A percentile compares a stretch with the other conserved stretches of the same genome.
Conservation (phyloP, 2,797 vertebrate genomes). For the Leptodactylus fallax region DNA sequence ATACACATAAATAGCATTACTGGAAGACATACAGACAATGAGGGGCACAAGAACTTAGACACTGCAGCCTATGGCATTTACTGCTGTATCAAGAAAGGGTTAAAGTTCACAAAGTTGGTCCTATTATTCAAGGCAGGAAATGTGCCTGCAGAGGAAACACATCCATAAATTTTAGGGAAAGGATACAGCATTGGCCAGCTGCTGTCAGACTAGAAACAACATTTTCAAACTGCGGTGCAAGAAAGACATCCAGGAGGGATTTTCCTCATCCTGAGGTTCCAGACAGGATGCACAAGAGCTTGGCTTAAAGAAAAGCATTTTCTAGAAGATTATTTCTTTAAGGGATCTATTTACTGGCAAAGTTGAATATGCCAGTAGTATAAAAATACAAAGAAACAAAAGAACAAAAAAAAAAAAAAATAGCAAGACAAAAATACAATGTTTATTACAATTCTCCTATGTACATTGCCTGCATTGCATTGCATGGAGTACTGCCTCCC, state of each 20-base stretch:
- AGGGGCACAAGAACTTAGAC: neutral
- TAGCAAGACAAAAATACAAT: too few species aligned
- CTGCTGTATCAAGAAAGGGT: slow-evolving; percentile 23
- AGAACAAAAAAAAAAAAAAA: too few species aligned
- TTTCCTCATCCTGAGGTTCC: slow-evolving; percentile 50
- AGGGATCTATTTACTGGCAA: neutral
- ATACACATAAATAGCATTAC: slow-evolving; percentile 15
- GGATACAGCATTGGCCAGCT: slow-evolving; percentile 43
- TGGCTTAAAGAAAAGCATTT: slow-evolving; percentile 22
- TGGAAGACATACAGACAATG: neutral
- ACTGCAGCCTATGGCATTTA: neutral
- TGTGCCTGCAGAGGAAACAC: slow-evolving; percentile 39
- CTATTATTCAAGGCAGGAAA: slow-evolving; percentile 58
- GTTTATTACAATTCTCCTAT: too few species aligned
- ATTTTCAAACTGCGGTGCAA: slow-evolving; percentile 44
- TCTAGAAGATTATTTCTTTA: neutral
- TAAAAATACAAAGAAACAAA: too few species aligned
- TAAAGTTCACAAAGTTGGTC: slow-evolving; percentile 46
- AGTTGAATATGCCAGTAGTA: too few species aligned
- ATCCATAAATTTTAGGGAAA: slow-evolving; percentile 51
- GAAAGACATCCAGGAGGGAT: slow-evolving; percentile 52
- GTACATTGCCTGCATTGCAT: too few species aligned
- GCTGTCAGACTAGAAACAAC: slow-evolving; percentile 48
- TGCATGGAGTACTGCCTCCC: too few species aligned
- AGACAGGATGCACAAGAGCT: slow-evolving; percentile 22